Base-by-base conservation (phyloP, 2,113 vertebrate species). In the Bubo bubo region DNA sequence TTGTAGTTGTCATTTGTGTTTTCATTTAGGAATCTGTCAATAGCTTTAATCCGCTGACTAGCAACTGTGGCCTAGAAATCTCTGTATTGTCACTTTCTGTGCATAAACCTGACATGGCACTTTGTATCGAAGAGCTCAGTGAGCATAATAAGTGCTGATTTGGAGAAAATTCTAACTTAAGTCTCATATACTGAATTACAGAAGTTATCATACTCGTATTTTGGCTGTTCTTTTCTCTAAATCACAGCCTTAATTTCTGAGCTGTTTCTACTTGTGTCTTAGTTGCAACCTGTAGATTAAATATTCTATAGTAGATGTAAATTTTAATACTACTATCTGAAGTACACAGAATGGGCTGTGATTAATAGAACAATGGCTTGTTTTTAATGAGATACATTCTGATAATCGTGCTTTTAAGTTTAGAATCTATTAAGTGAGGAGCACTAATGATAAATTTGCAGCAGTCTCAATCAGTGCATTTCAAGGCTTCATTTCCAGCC, bases 1-100 rank as follows among this genome's bases (percentile, higher is more conserved):
- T 67, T 68, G 64, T 90, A 95, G 71, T 75, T 97, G 86, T 93
- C 90, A 92, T 95, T 97, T 97, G 93, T 98, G 95, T 98, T 98
- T 98, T 90, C 76, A 43, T 94, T 98, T 98, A 97, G 94, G 93
- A 98, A 96, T 97, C 95, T 93, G 85, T 98, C 95, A 94, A 96
- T 97, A 98, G 93, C 97, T 87, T 96, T 97, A 98, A 98, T 98
- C 97, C 56, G 94, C 98, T 99, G 98, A 98, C 96, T 85, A 96
- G 97, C 66, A 95, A 50, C 95, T 97, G 68, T 97, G 95, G 96
- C 96, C 98, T 89, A 96, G 96, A 97, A 97, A 96, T 96, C 93
- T 96, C 98, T 98, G 98, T 98, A 98, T 99, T 98, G 98, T 99
- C 97, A 98, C 98, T 98, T 98, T 98, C 97, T 97, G 96, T 98